Evolutionary conservation across 2,797 vertebrate genomes (phyloP), one percentile per base, ranked within the genome.

Genomic region (Platyrinchus mystaceus): DNA sequence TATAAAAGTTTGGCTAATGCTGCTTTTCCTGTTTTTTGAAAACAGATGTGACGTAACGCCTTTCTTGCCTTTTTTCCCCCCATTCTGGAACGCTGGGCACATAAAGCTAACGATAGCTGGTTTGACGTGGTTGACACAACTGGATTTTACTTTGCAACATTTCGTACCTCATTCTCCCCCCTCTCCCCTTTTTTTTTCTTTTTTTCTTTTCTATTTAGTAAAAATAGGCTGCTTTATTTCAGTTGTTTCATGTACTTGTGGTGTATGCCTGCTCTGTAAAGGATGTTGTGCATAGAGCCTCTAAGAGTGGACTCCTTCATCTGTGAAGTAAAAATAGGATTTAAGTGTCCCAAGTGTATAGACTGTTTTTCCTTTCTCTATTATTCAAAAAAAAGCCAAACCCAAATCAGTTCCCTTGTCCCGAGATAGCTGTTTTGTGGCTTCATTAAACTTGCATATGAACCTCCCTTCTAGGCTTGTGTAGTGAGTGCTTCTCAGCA

Each of bases 151-250:
- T 88, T 82, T 73, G 46, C 12, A 41, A 1, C 6, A 2, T 68
- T 66, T 87, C 17, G 60, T 13, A 34, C 7, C 17, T 21, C 17
- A 7, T 76, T 52, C 18, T 32, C 3, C 4, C 2, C 19, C 3
- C 4, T 2, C 19, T 2, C 1, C 1, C 2, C 1, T 6, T 6
- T 27, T 18, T 18, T 12, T 26, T 59, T 12, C n/a, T 8, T 17
- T 19, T 71, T 44, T 23, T 28, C 30, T 76, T 18, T 4, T 4
- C 7, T 32, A 0, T 23, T 73, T 62, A 30, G 7, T 67, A 10
- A 49, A 62, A 79, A 17, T 4, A n/a, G 6, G 7, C 4, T 66
- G 19, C 28, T 56, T 80, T 27, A 11, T 74, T 62, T 55, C 27
- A 15, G 4, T 68, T 49, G 30, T 22, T 88, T 41, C 79, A 9